Conservation (phyloP, 2,113 vertebrate genomes). For the Pristiophorus japonicus region DNA sequence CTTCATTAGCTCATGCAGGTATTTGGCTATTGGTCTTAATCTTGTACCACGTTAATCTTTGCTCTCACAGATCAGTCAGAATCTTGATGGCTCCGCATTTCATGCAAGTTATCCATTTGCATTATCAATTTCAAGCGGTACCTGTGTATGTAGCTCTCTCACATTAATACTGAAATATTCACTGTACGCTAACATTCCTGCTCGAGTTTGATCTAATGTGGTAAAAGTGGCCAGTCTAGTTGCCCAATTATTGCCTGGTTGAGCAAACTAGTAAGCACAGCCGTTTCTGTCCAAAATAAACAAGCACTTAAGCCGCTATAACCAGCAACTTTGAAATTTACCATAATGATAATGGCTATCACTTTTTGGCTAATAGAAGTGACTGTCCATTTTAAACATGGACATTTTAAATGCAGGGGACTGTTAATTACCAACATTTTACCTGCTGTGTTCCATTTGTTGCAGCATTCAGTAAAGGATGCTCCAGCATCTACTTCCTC, state of each 20-base stretch:
- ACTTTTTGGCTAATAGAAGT: not conserved
- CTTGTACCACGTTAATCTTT: not conserved
- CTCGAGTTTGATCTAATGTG: not conserved
- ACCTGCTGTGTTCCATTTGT: not conserved
- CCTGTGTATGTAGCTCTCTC: not conserved
- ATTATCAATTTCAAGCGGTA: not conserved
- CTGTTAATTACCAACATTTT: not conserved
- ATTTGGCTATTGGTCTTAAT: not conserved
- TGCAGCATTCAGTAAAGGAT: not conserved
- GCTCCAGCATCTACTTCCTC: not conserved
- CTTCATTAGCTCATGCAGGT: not conserved
- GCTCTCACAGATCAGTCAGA: not conserved
- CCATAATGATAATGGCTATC: not conserved
- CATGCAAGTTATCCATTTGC: not conserved
- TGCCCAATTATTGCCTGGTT: not conserved
- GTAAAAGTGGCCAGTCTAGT: not conserved
- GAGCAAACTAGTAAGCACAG: not conserved
- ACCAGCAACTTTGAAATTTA: not conserved
- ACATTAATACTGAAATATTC: not conserved
- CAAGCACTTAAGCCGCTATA: not conserved
- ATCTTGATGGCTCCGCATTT: not conserved
- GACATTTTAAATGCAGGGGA: not conserved
- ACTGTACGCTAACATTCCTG: not conserved
- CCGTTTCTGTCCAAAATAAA: too few relatives aligned
- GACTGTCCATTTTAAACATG: not conserved